Evolutionary conservation across 1,140 invertebrate species (phyloP), one percentile per base, ranked within the genome.

Genomic region (Anoplophora glabripennis): DNA sequence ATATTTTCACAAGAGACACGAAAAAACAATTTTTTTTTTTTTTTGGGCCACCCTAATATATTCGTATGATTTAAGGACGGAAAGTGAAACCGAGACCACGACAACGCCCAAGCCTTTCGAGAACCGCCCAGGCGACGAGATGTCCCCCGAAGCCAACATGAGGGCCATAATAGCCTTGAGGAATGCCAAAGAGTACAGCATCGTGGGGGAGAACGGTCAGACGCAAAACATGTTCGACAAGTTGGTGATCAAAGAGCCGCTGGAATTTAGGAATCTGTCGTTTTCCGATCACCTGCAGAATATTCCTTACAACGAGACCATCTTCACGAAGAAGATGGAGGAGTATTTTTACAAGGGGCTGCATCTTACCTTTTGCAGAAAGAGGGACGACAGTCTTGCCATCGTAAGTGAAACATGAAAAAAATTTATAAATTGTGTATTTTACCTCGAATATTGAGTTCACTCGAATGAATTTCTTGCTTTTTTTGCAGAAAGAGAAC

Each of bases 341-440:
- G 81, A 83, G 37, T 85, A 81, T n/a, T 79, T 91, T 33, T 87
- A 89, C 68, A 82, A 81, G 33, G 89, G 89, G 7, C 83, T 81
- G 67, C 86, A 89, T 59, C 83, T 88, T 80, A 87, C 86, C 0
- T 89, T 88, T 69, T 89, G 87, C 66, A 80, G 86, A 60, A 85
- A 84, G 59, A 77, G 83, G 17, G 83, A 89, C 61, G 86, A 88
- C 51, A 81, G 80, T 47, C 77, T 86, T 61, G 86, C 84, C 48
- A 76, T 86, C 74, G 87, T 89, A 75, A 81, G 80, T 81, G n/a
- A n/a, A n/a, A n/a, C n/a, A n/a, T n/a, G n/a, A n/a, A n/a, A n/a
- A n/a, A n/a, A n/a, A n/a, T n/a, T n/a, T n/a, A n/a, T n/a, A n/a
- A n/a, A n/a, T n/a, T n/a, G n/a, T n/a, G n/a, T n/a, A n/a, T n/a